A percentile compares a stretch with the other conserved stretches of the same genome.
Conservation (phyloP, 1,140 invertebrate genomes). For the Bombus confusus region DNA sequence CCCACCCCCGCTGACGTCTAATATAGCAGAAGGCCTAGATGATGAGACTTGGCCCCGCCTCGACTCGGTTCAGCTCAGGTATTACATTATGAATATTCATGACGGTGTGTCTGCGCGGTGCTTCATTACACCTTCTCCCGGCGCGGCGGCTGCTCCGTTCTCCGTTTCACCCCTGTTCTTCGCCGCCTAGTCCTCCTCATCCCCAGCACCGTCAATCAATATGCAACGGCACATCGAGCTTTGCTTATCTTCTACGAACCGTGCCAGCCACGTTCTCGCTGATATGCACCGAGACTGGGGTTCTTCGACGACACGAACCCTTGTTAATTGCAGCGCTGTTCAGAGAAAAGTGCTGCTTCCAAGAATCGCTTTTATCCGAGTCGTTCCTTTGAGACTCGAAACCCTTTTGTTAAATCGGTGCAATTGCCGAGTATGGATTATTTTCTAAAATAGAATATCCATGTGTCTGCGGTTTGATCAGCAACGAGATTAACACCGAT, state of each 20-base stretch:
- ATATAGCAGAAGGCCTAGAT: conserved; percentile 81
- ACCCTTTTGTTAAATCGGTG: too few species aligned
- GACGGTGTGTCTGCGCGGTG: conserved; percentile 81
- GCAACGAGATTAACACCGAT: neutral
- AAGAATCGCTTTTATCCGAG: too few species aligned
- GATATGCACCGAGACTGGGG: conserved; percentile 47
- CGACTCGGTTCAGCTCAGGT: conserved; percentile 81
- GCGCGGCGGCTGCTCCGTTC: conserved; percentile 45
- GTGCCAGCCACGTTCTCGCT: conserved; percentile 50
- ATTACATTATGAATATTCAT: conserved; percentile 84
- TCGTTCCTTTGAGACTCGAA: too few species aligned
- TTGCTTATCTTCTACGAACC: conserved; percentile 79
- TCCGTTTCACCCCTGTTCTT: conserved; percentile 66
- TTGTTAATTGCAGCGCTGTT: conserved; percentile 22
- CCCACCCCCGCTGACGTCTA: conserved; percentile 73
- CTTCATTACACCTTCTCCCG: conserved; percentile 81
- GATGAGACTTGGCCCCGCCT: conserved; percentile 81
- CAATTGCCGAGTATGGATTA: too few species aligned
- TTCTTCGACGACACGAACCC: neutral
- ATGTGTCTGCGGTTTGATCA: too few species aligned
- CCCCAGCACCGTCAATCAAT: conserved; percentile 79
- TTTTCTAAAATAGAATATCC: too few species aligned
- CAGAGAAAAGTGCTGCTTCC: too few species aligned
- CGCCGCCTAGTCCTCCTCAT: conserved; percentile 65
- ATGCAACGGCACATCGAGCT: conserved; percentile 80